Evolutionary conservation across 2,888 invertebrate genomes (phyloP), one percentile per base, ranked within the genome.

Genomic region (Dicranocentrus wangi): DNA sequence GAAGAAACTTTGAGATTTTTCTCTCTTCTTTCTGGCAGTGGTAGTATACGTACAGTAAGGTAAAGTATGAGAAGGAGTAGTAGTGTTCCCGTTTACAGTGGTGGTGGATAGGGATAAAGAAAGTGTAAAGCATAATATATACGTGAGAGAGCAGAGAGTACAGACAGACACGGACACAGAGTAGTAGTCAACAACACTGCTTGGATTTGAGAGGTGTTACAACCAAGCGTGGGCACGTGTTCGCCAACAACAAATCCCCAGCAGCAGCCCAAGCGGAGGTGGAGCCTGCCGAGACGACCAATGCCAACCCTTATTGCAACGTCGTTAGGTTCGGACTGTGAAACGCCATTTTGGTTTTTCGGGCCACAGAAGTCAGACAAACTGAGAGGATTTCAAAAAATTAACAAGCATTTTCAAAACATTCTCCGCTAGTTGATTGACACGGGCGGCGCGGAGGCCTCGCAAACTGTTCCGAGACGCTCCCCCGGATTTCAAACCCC

Each of bases 331-430:
- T 80, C 69, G 39, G 42, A 61, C 73, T 68, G 80, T 73, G 80
- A 82, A 81, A 84, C 85, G 85, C 85, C 85, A 85, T 85, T 85
- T 85, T 85, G 85, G 85, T 84, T 85, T 85, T 83, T 84, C 84
- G 85, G 84, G 82, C 84, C 82, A 83, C 79, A 83, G 84, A 82
- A 81, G 79, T 82, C 71, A 84, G 81, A 83, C 84, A 79, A 84
- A 83, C 78, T 51, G 77, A 73, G 80, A 80, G 80, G 69, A 80
- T 80, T 80, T 80, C 73, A 63, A 80, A 80, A 73, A 80, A 23
- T 73, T 80, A 73, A 80, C 68, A 32, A 80, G 61, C 27, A 69
- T 73, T 80, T 80, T 80, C 61, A 80, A 69, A 80, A 80, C 73
- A 80, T 47, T 80, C 73, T 80, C 80, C 80, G 73, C 73, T 80